Percentiles rank a stretch among this genome's conserved stretches.
phyloP scores from a whole-genome alignment of 2,113 vertebrate species.

The Spizaetus ornatus region DNA sequence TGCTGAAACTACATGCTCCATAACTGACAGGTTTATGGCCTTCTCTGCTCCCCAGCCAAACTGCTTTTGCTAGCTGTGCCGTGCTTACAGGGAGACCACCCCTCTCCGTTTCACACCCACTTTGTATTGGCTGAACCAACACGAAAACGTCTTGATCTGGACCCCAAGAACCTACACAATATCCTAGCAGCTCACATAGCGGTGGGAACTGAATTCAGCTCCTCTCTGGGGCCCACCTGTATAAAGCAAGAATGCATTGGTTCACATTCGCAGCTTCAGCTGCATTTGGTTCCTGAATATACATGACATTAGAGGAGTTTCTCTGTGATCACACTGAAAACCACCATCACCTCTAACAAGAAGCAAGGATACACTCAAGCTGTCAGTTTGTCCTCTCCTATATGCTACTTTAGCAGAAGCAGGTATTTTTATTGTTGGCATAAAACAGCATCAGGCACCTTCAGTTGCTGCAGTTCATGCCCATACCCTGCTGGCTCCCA shows the following conservation, averaged over 20 bases:
- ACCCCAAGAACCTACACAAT: background rate
- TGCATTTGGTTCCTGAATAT: background rate
- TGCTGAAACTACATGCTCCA: background rate
- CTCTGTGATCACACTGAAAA: background rate
- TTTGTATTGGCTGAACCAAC: background rate
- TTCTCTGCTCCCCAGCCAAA: background rate
- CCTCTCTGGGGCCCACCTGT: background rate
- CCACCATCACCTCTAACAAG: background rate
- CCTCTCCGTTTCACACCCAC: background rate
- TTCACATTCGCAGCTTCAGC: background rate
- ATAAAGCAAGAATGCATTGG: background rate
- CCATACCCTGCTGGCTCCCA: background rate
- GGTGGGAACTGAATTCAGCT: background rate
- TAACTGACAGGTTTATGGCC: background rate
- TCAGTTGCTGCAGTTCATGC: background rate
- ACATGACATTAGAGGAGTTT: background rate
- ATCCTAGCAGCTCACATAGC: background rate
- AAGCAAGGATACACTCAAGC: background rate
- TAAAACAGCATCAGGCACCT: background rate
- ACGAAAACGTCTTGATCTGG: background rate
- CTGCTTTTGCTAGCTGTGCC: background rate
- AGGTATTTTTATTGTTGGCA: background rate
- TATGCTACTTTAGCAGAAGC: background rate
- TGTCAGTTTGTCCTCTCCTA: background rate
- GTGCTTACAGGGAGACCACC: background rate